Conservation (phyloP, 2,797 vertebrate genomes). For the Acrossocheilus wenchowensis region DNA sequence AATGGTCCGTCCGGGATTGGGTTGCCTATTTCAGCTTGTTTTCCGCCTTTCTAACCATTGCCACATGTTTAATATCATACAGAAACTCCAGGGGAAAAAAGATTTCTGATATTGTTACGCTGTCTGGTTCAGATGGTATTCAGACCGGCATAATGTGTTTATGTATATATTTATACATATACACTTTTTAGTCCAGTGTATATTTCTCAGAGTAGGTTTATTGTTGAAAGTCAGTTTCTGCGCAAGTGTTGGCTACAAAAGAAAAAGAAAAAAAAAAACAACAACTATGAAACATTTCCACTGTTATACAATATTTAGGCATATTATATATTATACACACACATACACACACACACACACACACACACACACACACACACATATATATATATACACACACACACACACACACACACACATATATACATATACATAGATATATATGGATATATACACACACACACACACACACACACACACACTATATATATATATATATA, state of each 20-base stretch:
- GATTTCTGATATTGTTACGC: conserved; percentile 42
- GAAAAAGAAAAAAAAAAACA: neutral
- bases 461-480: too few species aligned
- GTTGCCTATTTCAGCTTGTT: conserved; percentile 53
- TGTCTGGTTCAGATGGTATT: conserved; percentile 32
- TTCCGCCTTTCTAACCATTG: conserved; percentile 56
- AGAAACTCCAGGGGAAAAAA: conserved; percentile 38
- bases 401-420: too few species aligned
- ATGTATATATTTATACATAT: neutral
- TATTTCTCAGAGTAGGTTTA: neutral
- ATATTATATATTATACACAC: too few species aligned
- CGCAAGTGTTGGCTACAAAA: neutral
- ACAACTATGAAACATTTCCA: neutral
- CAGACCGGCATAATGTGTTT: conserved; percentile 21
- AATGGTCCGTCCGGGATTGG: conserved; percentile 50
- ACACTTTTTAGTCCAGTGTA: neutral
- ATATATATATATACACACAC: too few species aligned
- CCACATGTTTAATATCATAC: conserved; percentile 63
- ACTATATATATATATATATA: neutral
- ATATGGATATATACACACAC: too few species aligned
- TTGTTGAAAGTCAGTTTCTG: neutral
- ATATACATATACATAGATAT: too few species aligned
- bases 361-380: too few species aligned
- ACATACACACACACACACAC: too few species aligned
- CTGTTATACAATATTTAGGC: neutral